Evolutionary conservation across 1,140 invertebrate genomes (phyloP).

Genomic region (Ceratina japonica): DNA sequence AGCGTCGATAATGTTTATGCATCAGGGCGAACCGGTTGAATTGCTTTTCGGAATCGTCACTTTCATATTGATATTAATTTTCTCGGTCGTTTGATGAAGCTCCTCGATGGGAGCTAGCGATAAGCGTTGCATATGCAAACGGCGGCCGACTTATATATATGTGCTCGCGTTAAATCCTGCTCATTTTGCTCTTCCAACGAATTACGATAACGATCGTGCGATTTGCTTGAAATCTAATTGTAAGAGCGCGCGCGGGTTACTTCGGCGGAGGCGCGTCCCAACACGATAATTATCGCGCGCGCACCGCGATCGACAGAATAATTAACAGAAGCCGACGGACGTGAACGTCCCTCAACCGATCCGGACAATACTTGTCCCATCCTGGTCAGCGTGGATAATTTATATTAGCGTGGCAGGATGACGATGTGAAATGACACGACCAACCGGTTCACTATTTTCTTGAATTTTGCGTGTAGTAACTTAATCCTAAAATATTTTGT

Average conservation of each 20-base stretch:
- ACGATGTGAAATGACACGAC: constrained; percentile 74
- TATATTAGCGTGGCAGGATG: constrained; percentile 74
- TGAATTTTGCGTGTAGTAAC: too few relatives aligned
- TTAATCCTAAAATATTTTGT: too few relatives aligned
- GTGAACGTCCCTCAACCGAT: neutral
- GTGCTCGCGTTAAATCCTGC: too few relatives aligned
- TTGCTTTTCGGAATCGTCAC: too few relatives aligned
- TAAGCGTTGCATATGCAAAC: too few relatives aligned
- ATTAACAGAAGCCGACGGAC: constrained; percentile 44
- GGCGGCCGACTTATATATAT: too few relatives aligned
- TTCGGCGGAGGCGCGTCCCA: constrained; percentile 2
- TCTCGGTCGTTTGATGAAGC: too few relatives aligned
- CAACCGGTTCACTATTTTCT: constrained; percentile 47
- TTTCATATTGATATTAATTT: too few relatives aligned
- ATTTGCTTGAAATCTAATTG: neutral
- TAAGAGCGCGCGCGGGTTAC: neutral
- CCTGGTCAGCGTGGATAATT: constrained; percentile 67
- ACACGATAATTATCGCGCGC: constrained; percentile 16
- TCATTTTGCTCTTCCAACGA: neutral
- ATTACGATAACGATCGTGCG: constrained; percentile 3
- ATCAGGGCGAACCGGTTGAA: too few relatives aligned
- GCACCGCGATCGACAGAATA: constrained; percentile 27
- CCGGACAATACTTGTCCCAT: constrained; percentile 63
- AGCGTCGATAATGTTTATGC: too few relatives aligned
- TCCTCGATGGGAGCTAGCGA: too few relatives aligned